Evolutionary conservation across 2,113 vertebrate genomes (phyloP).

Genomic region (Amblyornis subalaris): DNA sequence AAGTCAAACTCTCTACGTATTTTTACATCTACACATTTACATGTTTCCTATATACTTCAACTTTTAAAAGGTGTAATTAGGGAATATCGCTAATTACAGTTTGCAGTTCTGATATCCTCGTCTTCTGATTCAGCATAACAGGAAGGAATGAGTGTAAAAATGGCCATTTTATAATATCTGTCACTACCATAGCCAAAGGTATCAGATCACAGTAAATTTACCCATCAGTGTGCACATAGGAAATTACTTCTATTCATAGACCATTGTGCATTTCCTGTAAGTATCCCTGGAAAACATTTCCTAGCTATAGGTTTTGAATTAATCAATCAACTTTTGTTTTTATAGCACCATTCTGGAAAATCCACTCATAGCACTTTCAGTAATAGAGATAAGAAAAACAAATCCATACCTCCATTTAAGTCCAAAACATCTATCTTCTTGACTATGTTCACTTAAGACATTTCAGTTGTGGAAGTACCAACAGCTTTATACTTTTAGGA

Average conservation of each 20-base stretch:
- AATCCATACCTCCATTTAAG: constrained; percentile 71
- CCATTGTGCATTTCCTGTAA: constrained; percentile 37
- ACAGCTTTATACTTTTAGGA: neutral
- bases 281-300: constrained; percentile 39
- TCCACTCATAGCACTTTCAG: constrained; percentile 61
- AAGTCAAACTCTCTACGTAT: neutral
- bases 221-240: neutral
- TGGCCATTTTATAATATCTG: neutral
- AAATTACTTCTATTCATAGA: constrained; percentile 3
- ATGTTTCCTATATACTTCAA: neutral
- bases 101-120: neutral
- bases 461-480: constrained; percentile 20
- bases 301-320: constrained; percentile 50
- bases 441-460: neutral
- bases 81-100: neutral
- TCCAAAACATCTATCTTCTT: constrained; percentile 66
- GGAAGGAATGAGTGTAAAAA: neutral
- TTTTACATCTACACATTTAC: neutral
- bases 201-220: neutral
- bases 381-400: constrained; percentile 62
- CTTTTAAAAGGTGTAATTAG: neutral
- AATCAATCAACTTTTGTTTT: constrained; percentile 74
- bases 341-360: constrained; percentile 72
- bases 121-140: neutral
- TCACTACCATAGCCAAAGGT: neutral